phyloP scores from a whole-genome alignment of 1,140 invertebrate species.

The Dufourea novaeangliae region DNA sequence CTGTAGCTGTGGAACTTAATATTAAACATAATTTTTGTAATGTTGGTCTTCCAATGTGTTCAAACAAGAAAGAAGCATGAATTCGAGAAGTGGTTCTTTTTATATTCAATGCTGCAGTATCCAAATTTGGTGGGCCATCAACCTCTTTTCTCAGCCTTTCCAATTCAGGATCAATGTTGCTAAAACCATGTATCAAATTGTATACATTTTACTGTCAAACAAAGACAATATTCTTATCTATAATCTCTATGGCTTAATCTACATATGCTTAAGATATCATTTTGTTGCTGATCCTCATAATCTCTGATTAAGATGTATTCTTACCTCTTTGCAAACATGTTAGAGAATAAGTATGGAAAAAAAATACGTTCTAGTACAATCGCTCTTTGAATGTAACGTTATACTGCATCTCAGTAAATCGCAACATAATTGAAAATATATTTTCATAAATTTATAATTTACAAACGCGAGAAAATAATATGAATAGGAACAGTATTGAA shows the following conservation, averaged over 20 bases:
- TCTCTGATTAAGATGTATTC: not conserved
- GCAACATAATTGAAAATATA: not conserved
- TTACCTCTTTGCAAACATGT: slow-evolving; percentile 55
- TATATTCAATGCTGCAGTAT: slow-evolving; percentile 58
- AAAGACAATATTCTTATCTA: not conserved
- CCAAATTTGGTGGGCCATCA: slow-evolving; percentile 67
- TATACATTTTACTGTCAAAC: not conserved
- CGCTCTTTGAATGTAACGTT: not conserved
- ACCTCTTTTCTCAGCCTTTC: slow-evolving; percentile 70
- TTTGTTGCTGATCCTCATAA: not conserved
- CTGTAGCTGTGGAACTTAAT: slow-evolving; percentile 70
- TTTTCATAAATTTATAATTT: not conserved
- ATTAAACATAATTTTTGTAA: slow-evolving; percentile 70
- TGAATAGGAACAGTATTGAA: no score
- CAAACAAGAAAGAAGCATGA: slow-evolving; percentile 71
- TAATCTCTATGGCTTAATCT: not conserved
- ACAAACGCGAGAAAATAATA: no score
- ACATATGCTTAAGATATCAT: not conserved
- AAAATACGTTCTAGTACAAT: not conserved
- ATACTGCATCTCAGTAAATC: not conserved
- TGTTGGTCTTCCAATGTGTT: slow-evolving; percentile 62
- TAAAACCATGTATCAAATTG: slow-evolving; percentile 41
- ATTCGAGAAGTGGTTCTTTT: slow-evolving; percentile 58
- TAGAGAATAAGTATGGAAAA: not conserved
- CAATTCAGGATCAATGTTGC: slow-evolving; percentile 66